Percentiles rank a stretch among this genome's conserved stretches.
phyloP scores from a whole-genome alignment of 2,797 vertebrate genomes.

The Macropus fuliginosus region DNA sequence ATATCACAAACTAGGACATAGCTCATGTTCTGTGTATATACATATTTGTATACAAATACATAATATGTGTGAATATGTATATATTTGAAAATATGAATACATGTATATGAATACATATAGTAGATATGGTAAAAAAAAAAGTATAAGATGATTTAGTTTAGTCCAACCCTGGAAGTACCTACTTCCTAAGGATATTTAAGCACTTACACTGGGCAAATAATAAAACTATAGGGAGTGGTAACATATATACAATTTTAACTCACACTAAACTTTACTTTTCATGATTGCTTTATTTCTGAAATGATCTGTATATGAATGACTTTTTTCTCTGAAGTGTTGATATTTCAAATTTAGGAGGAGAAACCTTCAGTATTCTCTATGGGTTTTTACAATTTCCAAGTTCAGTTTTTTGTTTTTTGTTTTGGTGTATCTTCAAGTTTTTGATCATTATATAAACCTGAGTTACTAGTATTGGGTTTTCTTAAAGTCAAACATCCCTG shows the following conservation, averaged over 20 bases:
- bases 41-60: neutral
- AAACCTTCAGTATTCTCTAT: neutral
- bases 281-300: neutral
- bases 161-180: neutral
- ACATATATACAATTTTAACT: neutral
- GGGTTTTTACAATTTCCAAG: neutral
- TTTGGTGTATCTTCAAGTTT: neutral
- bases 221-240: constrained; percentile 1
- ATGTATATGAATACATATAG: neutral
- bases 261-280: neutral
- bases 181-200: neutral
- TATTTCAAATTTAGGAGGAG: neutral
- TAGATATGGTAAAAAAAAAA: neutral
- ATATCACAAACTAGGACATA: neutral
- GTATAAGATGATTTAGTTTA: neutral
- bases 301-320: neutral
- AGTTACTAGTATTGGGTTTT: constrained; percentile 7
- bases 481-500: neutral
- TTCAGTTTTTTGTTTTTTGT: neutral
- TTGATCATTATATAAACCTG: neutral
- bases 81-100: neutral
- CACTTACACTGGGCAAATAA: constrained; percentile 4
- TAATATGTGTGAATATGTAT: neutral
- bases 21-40: neutral
- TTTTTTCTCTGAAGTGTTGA: neutral